Conservation (phyloP, 2,113 vertebrate genomes). For the Maccullochella peelii region DNA sequence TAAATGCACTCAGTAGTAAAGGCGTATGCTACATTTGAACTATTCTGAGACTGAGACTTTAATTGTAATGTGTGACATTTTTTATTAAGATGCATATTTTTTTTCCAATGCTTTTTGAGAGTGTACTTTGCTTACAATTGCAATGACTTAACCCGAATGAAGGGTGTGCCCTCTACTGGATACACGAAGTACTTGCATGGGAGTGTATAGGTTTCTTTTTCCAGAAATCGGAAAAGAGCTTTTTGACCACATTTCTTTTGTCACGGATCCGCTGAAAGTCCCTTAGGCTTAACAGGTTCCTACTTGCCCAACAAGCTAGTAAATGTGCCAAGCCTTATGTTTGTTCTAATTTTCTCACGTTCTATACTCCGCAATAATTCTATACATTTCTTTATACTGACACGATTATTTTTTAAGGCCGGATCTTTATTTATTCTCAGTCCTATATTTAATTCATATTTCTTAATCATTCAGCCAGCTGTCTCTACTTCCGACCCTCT, state of each 20-base stretch:
- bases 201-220: constrained; percentile 52
- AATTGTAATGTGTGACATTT: background rate
- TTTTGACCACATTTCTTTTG: background rate
- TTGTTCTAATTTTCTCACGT: background rate
- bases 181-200: background rate
- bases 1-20: background rate
- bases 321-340: background rate
- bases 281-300: background rate
- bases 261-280: background rate
- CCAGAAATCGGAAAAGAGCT: constrained; percentile 1
- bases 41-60: background rate
- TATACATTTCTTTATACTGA: background rate
- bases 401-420: too few relatives aligned
- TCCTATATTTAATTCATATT: background rate
- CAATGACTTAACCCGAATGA: background rate
- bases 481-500: too few relatives aligned
- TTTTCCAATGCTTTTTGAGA: background rate
- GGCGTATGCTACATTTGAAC: background rate
- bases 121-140: background rate
- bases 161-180: constrained; percentile 50
- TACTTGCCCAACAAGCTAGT: background rate
- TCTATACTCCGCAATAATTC: background rate
- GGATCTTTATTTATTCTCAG: background rate
- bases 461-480: background rate
- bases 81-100: too few relatives aligned